Conservation (phyloP, 2,888 invertebrate genomes). For the Protonemura montana region DNA sequence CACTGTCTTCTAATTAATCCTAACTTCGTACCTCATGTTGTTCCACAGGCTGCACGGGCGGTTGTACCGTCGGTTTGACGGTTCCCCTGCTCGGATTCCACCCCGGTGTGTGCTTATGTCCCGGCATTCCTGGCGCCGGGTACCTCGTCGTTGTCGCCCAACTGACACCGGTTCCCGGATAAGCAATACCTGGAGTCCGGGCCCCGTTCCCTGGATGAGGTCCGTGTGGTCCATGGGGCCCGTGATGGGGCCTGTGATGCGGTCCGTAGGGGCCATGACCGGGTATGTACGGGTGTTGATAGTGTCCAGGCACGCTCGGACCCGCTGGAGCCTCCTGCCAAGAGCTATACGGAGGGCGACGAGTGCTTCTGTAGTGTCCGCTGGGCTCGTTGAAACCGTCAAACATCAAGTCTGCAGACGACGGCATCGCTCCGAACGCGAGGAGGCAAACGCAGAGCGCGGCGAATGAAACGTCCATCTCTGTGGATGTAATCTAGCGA, state of each 20-base stretch:
- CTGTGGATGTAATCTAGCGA: not conserved
- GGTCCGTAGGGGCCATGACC: not conserved
- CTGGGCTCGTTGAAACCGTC: conserved; percentile 7
- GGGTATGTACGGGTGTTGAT: not conserved
- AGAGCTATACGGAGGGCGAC: not conserved
- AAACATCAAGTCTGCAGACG: not conserved
- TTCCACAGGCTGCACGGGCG: not conserved
- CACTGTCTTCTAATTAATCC: too few species aligned
- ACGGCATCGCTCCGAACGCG: not conserved
- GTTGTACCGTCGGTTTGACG: not conserved
- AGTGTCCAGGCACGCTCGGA: not conserved
- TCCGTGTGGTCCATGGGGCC: not conserved
- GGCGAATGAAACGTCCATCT: not conserved
- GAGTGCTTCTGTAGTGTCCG: not conserved
- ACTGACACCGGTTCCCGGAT: not conserved
- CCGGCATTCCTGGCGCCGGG: not conserved
- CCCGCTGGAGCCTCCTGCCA: not conserved
- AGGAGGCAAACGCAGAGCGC: not conserved
- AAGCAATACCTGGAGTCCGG: not conserved
- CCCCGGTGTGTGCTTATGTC: not conserved
- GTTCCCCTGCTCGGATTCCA: not conserved
- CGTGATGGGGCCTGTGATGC: not conserved
- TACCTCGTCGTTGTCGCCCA: not conserved
- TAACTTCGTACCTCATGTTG: not conserved
- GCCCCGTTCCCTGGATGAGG: not conserved